phyloP scores from a whole-genome alignment of 2,113 vertebrate species.

The Oplegnathus fasciatus region DNA sequence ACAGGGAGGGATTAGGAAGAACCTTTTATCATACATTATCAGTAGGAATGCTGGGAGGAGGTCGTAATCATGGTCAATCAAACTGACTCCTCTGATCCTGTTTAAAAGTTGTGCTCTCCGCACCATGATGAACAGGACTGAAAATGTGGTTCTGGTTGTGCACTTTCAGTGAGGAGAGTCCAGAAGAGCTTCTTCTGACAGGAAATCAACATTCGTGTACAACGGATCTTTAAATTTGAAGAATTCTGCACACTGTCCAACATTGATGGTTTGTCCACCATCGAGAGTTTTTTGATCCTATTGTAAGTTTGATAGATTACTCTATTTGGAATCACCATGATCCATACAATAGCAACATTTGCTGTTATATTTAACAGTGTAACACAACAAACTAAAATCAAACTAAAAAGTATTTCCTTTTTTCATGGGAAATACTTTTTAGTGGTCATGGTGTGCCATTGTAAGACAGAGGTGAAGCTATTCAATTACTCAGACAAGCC shows the following conservation, averaged over 20 bases:
- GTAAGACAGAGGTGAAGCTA: not conserved
- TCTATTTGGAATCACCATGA: not conserved
- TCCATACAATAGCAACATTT: not conserved
- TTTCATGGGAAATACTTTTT: no score
- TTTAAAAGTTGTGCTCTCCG: not conserved
- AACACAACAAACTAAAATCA: not conserved
- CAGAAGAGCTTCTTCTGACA: no score
- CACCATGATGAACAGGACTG: no score
- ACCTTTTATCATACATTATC: not conserved
- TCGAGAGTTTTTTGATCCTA: not conserved
- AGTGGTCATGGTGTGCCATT: not conserved
- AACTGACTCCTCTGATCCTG: not conserved
- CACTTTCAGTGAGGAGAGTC: no score
- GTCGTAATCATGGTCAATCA: no score
- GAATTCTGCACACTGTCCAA: no score
- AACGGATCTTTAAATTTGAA: no score
- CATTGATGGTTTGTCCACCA: no score
- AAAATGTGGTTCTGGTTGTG: no score
- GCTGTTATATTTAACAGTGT: not conserved
- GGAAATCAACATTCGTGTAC: no score
- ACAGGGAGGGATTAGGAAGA: not conserved
- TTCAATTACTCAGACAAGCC: not conserved
- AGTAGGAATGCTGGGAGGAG: not conserved
- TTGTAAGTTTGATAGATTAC: not conserved
- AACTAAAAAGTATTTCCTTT: not conserved